Evolutionary conservation across 2,888 invertebrate genomes (phyloP).

Genomic region (Lathronympha strigana): DNA sequence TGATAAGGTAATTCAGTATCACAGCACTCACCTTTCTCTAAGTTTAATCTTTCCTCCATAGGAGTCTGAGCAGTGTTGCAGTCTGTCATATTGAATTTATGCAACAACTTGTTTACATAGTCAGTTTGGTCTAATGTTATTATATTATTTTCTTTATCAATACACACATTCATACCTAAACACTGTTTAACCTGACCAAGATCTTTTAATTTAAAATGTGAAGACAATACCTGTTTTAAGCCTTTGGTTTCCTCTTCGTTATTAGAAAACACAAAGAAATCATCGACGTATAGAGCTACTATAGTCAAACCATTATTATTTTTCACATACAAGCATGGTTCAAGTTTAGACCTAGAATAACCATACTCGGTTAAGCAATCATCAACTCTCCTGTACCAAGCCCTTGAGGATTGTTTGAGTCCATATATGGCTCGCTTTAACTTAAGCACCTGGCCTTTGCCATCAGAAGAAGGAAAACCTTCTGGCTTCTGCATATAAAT

Average conservation of each 20-base stretch:
- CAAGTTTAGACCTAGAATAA: no score
- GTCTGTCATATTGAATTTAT: neutral
- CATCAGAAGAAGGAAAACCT: no score
- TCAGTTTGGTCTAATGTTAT: neutral
- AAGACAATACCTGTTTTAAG: neutral
- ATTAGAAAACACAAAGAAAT: constrained; percentile 3
- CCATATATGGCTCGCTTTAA: no score
- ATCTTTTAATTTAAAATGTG: constrained; percentile 1
- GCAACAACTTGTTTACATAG: neutral
- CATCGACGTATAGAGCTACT: neutral
- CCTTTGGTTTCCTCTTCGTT: neutral
- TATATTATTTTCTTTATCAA: neutral
- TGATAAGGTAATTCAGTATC: no score
- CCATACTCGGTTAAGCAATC: no score
- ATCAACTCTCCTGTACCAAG: no score
- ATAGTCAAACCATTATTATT: no score
- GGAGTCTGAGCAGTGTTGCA: neutral
- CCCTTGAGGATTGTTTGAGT: no score
- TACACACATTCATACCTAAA: neutral
- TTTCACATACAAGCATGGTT: no score
- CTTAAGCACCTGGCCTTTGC: no score
- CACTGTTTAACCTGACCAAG: neutral
- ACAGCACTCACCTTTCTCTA: neutral
- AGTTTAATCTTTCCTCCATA: neutral
- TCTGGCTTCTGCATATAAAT: no score